These are phyloP conservation scores for Acrobasis repandana DNA, from an alignment of 2,888 invertebrate genomes.

Conservation along the genomic window DNA sequence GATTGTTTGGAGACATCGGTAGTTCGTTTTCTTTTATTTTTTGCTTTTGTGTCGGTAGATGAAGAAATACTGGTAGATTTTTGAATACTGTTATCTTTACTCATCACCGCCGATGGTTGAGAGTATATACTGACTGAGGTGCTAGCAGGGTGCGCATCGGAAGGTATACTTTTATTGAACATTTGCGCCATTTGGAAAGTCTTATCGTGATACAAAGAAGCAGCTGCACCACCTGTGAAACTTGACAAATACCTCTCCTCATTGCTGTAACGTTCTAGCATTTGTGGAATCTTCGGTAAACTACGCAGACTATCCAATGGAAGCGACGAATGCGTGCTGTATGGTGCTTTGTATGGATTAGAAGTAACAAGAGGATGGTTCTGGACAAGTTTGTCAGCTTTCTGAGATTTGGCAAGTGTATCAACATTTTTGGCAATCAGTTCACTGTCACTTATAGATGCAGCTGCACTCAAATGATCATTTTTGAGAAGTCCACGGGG, in stretches of 20 bases:
- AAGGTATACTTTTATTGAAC: slow-evolving; percentile 76
- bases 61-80: slow-evolving; percentile 50
- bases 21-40: slow-evolving; percentile 65
- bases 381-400: slow-evolving; percentile 64
- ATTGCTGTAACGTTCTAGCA: slow-evolving; percentile 82
- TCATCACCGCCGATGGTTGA: slow-evolving; percentile 57
- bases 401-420: slow-evolving; percentile 57
- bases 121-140: slow-evolving; percentile 63
- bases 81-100: slow-evolving; percentile 64
- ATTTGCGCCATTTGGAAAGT: slow-evolving; percentile 84
- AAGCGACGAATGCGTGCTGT: slow-evolving; percentile 62
- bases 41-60: slow-evolving; percentile 59
- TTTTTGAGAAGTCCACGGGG: slow-evolving; percentile 62
- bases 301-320: slow-evolving; percentile 80
- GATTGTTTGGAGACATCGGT: slow-evolving; percentile 53
- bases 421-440: slow-evolving; percentile 58
- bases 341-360: slow-evolving; percentile 70
- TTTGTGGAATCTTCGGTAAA: slow-evolving; percentile 83
- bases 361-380: slow-evolving; percentile 65
- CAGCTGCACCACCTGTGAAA: slow-evolving; percentile 62
- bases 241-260: slow-evolving; percentile 81
- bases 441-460: slow-evolving; percentile 51
- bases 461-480: slow-evolving; percentile 53
- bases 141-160: slow-evolving; percentile 61
- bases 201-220: slow-evolving; percentile 83